A percentile compares a stretch with the other conserved stretches of the same genome.
Conservation (phyloP, 64 coral and sea anemone genomes). For the Pocillopora damicornis region DNA sequence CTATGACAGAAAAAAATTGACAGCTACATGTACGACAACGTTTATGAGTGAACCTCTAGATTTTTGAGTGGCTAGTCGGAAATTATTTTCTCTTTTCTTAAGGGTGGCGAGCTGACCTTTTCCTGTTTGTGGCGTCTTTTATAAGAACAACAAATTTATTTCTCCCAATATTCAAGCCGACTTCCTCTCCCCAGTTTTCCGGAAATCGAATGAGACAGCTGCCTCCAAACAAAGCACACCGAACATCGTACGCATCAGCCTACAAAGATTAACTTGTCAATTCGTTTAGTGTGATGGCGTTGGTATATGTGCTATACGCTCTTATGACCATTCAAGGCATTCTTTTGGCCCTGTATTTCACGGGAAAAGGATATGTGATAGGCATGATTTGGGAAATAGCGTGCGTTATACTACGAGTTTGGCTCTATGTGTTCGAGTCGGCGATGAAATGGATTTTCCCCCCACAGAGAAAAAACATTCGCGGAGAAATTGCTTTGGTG, state of each 20-base stretch:
- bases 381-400: slow-evolving; percentile 30
- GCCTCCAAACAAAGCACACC: neutral
- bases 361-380: slow-evolving; percentile 68
- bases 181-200: slow-evolving; percentile 21
- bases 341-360: slow-evolving; percentile 70
- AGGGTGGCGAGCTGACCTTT: neutral
- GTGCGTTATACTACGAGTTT: slow-evolving; percentile 13
- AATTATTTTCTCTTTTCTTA: no score
- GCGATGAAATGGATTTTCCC: slow-evolving; percentile 55
- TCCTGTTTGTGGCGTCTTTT: no score
- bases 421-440: slow-evolving; percentile 33
- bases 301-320: slow-evolving; percentile 44
- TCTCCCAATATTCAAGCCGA: neutral
- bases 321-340: slow-evolving; percentile 60
- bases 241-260: neutral
- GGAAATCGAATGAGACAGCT: neutral
- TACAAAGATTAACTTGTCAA: neutral
- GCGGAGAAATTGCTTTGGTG: slow-evolving; percentile 55
- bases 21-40: no score
- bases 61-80: no score
- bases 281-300: neutral
- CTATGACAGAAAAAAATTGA: no score
- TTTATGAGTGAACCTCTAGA: no score
- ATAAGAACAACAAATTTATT: no score
- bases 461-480: slow-evolving; percentile 43